Evolutionary conservation across 2,888 invertebrate species (phyloP).

Genomic region (Pyralis farinalis): DNA sequence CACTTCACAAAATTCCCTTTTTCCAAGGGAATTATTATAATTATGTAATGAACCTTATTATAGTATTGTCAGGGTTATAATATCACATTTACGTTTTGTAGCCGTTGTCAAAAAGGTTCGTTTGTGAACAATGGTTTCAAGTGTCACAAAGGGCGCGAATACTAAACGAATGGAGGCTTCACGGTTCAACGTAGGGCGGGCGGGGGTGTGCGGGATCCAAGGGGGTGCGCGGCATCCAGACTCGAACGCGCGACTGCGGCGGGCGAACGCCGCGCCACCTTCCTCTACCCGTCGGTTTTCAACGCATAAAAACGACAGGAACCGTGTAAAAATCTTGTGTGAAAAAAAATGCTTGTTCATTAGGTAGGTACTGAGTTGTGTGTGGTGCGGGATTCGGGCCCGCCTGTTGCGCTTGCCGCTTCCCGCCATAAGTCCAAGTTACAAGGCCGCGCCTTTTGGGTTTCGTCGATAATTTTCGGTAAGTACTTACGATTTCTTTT

Average conservation of each 20-base stretch:
- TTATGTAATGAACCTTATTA: slow-evolving; percentile 7
- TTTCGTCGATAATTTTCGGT: slow-evolving; percentile 46
- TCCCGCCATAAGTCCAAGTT: slow-evolving; percentile 23
- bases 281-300: slow-evolving; percentile 32
- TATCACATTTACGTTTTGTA: slow-evolving; percentile 14
- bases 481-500: slow-evolving; percentile 49
- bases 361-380: slow-evolving; percentile 42
- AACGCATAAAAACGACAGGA: slow-evolving; percentile 27
- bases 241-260: slow-evolving; percentile 62
- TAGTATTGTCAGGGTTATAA: slow-evolving; percentile 10
- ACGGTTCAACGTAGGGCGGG: slow-evolving; percentile 34
- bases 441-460: slow-evolving; percentile 40
- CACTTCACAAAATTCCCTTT: too few relatives aligned
- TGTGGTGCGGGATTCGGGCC: slow-evolving; percentile 22
- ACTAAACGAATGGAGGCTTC: slow-evolving; percentile 68
- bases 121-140: slow-evolving; percentile 71
- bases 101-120: slow-evolving; percentile 43
- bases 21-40: not conserved
- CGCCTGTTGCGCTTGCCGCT: slow-evolving; percentile 51
- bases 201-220: slow-evolving; percentile 33
- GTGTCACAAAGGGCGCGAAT: slow-evolving; percentile 79
- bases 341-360: slow-evolving; percentile 51
- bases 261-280: slow-evolving; percentile 64
- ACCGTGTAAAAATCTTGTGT: slow-evolving; percentile 49
- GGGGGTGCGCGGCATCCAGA: slow-evolving; percentile 50